Evolutionary conservation across 2,113 vertebrate species (phyloP).

Genomic region (Sula dactylatra): DNA sequence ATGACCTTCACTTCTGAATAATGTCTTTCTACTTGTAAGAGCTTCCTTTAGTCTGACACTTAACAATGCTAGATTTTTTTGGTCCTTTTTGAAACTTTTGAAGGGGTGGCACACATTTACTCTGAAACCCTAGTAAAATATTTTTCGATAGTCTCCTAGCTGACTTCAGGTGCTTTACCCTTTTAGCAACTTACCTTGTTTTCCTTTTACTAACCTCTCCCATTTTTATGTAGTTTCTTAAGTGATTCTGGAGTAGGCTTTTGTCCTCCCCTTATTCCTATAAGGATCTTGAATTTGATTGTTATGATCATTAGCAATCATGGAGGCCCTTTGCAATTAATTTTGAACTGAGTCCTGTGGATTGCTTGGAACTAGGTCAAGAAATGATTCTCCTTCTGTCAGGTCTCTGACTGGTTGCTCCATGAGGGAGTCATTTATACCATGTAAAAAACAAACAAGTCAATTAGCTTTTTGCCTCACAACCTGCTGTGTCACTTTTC

Average conservation of each 20-base stretch:
- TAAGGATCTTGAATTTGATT: not conserved
- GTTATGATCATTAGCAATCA: not conserved
- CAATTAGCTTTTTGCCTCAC: not conserved
- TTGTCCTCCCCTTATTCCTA: not conserved
- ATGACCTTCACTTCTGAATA: not conserved
- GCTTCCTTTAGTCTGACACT: not conserved
- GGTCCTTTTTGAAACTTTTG: not conserved
- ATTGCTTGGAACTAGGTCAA: not conserved
- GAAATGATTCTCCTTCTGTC: not conserved
- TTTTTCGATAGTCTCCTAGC: not conserved
- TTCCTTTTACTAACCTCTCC: not conserved
- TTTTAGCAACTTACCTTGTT: not conserved
- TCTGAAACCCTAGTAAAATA: not conserved
- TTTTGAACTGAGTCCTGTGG: not conserved
- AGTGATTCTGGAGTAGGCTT: not conserved
- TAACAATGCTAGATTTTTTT: not conserved
- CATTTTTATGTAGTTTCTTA: not conserved
- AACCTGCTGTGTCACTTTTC: not conserved
- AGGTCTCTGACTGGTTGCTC: not conserved
- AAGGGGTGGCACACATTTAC: not conserved
- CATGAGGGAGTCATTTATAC: not conserved
- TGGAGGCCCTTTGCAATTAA: not conserved
- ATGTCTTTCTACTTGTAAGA: not conserved
- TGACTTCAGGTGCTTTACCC: not conserved
- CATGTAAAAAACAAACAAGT: not conserved